These are phyloP conservation scores for Sapajus apella DNA, from an alignment of 2,113 vertebrate species.

Conservation along the genomic window DNA sequence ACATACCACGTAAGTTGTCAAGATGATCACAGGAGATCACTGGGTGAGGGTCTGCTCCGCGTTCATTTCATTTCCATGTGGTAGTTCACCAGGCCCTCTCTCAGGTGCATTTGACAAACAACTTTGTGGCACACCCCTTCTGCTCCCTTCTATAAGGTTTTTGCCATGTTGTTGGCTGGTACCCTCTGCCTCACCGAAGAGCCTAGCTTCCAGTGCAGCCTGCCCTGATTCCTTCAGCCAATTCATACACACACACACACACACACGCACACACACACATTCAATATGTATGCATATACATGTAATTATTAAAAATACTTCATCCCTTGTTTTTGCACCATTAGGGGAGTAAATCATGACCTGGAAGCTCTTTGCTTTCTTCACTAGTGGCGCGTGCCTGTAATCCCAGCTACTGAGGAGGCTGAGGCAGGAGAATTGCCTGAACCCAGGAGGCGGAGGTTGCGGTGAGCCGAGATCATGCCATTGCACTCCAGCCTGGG, in stretches of 20 bases:
- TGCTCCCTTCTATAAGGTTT: background rate
- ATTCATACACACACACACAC: background rate
- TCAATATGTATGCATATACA: background rate
- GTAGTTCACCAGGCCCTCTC: background rate
- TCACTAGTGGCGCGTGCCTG: background rate
- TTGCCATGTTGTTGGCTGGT: background rate
- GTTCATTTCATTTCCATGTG: background rate
- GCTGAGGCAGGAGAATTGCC: too few species aligned
- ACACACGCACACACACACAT: background rate
- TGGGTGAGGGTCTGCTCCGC: rapidly evolving
- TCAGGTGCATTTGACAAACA: background rate
- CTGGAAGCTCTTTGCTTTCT: background rate
- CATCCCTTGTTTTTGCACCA: background rate
- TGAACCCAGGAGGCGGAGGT: too few species aligned
- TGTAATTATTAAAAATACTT: background rate
- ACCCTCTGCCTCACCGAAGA: background rate
- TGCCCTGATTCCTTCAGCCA: background rate
- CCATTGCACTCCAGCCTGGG: too few species aligned
- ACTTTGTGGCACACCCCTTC: background rate
- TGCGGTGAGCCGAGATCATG: too few species aligned
- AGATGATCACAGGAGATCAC: background rate
- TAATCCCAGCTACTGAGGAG: too few species aligned
- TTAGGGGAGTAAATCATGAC: background rate
- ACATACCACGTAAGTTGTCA: background rate
- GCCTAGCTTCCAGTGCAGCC: background rate